phyloP scores from a whole-genome alignment of 92 coral and sea anemone species.

The Zoanthus solanderi region DNA sequence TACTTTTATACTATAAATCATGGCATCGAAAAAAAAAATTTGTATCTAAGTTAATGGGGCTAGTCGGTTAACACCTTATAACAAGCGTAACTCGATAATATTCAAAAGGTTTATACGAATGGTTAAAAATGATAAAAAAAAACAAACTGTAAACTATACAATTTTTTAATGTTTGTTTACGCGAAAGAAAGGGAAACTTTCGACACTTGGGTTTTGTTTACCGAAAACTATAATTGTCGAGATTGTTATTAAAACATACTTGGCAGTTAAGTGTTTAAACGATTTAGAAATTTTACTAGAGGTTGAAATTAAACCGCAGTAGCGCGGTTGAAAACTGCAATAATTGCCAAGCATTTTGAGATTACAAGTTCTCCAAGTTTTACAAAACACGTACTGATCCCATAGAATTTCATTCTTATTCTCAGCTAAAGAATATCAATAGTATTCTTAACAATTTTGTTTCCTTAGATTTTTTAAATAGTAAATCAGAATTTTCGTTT shows the following conservation, averaged over 20 bases:
- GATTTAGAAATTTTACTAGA: not conserved
- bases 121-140: too few species aligned
- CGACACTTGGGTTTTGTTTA: not conserved
- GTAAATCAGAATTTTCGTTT: conserved; percentile 49
- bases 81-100: not conserved
- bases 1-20: not conserved
- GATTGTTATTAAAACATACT: not conserved
- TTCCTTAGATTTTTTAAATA: conserved; percentile 23
- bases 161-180: not conserved
- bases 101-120: too few species aligned
- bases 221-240: not conserved
- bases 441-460: conserved; percentile 20
- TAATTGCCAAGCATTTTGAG: not conserved
- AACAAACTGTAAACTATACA: too few species aligned
- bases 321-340: not conserved
- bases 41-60: not conserved
- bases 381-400: not conserved
- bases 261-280: not conserved
- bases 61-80: not conserved
- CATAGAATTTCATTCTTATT: conserved; percentile 6
- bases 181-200: not conserved
- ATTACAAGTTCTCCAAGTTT: conserved; percentile 6
- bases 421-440: conserved; percentile 11
- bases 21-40: not conserved
- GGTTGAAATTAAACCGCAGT: not conserved